phyloP scores from a whole-genome alignment of 2,797 vertebrate genomes.

The Valencia hispanica region DNA sequence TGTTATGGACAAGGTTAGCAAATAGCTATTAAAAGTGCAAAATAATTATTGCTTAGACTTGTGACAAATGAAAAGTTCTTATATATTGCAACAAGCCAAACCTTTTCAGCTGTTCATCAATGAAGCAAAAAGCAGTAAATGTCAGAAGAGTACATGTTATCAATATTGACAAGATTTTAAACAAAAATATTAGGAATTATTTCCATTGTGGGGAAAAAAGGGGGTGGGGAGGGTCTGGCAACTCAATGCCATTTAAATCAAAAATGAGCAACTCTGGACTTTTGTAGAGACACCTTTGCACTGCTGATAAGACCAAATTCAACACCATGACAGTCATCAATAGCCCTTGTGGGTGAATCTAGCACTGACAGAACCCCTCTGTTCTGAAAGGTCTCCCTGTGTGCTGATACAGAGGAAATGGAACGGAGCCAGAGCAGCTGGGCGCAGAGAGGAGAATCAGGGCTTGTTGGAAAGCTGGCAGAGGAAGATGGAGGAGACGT shows the following conservation, averaged over 20 bases:
- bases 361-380: constrained; percentile 63
- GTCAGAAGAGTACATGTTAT: background rate
- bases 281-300: constrained; percentile 25
- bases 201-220: background rate
- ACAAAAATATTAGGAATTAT: background rate
- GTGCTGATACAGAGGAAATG: constrained; percentile 53
- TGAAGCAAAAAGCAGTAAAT: background rate
- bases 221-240: background rate
- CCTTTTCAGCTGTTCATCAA: background rate
- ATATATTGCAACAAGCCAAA: background rate
- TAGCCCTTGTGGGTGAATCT: constrained; percentile 44
- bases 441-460: constrained; percentile 67
- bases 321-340: constrained; percentile 45
- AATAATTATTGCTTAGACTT: background rate
- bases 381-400: constrained; percentile 59
- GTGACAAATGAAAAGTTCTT: background rate
- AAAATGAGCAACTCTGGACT: constrained; percentile 14
- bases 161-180: background rate
- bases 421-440: constrained; percentile 75
- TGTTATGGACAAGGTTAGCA: too few species aligned
- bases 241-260: background rate
- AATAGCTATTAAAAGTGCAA: too few species aligned
- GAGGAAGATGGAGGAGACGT: constrained; percentile 54
- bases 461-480: constrained; percentile 75
- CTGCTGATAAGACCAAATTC: constrained; percentile 22